phyloP scores from a whole-genome alignment of 2,113 vertebrate genomes.

The Corythoichthys intestinalis region DNA sequence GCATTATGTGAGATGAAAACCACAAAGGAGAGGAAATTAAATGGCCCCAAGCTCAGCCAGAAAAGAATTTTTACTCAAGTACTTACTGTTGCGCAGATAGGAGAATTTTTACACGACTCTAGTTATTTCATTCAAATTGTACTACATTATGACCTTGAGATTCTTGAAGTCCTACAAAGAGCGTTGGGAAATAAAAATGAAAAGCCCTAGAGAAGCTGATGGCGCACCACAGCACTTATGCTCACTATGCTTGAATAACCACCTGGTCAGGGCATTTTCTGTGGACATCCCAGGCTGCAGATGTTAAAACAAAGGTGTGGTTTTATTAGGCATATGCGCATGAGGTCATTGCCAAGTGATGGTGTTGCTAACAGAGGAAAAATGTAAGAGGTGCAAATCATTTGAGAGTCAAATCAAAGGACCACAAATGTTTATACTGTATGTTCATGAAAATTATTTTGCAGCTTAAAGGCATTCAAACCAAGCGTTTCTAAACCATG shows the following conservation, averaged over 20 bases:
- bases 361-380: conserved; percentile 16
- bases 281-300: conserved; percentile 11
- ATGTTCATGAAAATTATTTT: conserved; percentile 31
- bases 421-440: conserved; percentile 26
- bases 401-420: conserved; percentile 63
- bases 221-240: conserved; percentile 15
- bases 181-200: conserved; percentile 40
- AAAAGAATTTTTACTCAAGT: conserved; percentile 35
- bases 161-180: conserved; percentile 35
- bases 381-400: conserved; percentile 29
- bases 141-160: conserved; percentile 47
- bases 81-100: conserved; percentile 34
- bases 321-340: conserved; percentile 9
- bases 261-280: conserved; percentile 14
- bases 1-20: conserved; percentile 38
- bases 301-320: conserved; percentile 8
- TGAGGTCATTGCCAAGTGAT: conserved; percentile 30
- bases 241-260: conserved; percentile 41
- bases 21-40: conserved; percentile 61
- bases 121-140: conserved; percentile 5
- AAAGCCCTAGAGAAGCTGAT: conserved; percentile 44
- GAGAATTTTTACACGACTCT: conserved; percentile 39
- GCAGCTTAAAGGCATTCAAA: conserved; percentile 16
- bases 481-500: neutral
- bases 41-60: conserved; percentile 45